Evolutionary conservation across 2,113 vertebrate genomes (phyloP).

Genomic region (Pelvicachromis taeniatus): DNA sequence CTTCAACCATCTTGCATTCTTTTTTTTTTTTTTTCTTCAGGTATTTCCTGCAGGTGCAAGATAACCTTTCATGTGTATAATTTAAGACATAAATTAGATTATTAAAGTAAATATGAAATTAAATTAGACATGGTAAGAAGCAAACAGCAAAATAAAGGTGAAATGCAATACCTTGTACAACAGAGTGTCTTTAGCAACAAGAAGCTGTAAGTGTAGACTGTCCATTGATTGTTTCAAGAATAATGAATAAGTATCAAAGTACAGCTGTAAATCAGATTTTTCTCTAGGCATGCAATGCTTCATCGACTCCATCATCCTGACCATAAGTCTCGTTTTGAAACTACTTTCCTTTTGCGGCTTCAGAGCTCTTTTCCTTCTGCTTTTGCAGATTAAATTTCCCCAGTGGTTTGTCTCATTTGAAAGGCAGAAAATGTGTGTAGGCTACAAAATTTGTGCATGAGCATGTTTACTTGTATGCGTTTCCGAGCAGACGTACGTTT

Average conservation of each 20-base stretch:
- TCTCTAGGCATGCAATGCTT: conserved; percentile 46
- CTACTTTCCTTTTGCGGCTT: conserved; percentile 55
- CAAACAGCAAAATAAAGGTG: conserved; percentile 51
- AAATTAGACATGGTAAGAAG: conserved; percentile 71
- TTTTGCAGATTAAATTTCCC: conserved; percentile 66
- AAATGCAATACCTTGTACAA: conserved; percentile 43
- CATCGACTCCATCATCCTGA: conserved; percentile 44
- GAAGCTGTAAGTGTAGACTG: conserved; percentile 28
- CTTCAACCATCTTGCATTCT: conserved; percentile 55
- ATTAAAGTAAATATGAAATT: conserved; percentile 76
- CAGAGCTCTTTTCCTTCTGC: conserved; percentile 62
- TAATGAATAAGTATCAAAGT: conserved; percentile 57
- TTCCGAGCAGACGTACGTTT: not conserved
- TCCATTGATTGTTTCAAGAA: conserved; percentile 49
- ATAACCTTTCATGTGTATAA: conserved; percentile 72
- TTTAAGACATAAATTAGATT: conserved; percentile 81
- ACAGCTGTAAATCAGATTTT: conserved; percentile 57
- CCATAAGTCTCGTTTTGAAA: conserved; percentile 55
- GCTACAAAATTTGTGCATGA: conserved; percentile 29
- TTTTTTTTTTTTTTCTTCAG: conserved; percentile 40
- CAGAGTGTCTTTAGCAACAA: conserved; percentile 38
- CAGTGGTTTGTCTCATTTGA: conserved; percentile 72
- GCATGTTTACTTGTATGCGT: conserved; percentile 30
- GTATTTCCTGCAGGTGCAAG: conserved; percentile 63
- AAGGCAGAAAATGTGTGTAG: conserved; percentile 59